phyloP scores from a whole-genome alignment of 2,888 invertebrate genomes.

The Drosophila meridionalis region DNA sequence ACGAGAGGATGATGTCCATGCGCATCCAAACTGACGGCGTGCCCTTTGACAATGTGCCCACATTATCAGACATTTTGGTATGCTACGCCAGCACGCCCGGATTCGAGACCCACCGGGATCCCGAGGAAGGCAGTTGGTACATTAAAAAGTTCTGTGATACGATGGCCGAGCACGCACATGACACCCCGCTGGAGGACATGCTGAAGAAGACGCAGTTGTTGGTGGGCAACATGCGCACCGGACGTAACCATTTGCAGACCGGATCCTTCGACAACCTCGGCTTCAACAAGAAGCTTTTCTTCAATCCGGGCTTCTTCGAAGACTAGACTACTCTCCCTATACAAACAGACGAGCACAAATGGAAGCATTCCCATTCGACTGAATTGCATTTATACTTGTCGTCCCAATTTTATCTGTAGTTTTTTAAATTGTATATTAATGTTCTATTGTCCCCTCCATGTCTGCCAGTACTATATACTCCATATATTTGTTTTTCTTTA shows the following conservation, averaged over 20 bases:
- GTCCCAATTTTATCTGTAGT: constrained; percentile 2
- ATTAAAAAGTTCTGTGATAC: constrained; percentile 89
- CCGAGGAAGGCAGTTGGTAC: constrained; percentile 89
- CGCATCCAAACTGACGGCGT: constrained; percentile 29
- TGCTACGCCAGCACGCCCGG: constrained; percentile 88
- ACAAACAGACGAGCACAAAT: constrained; percentile 21
- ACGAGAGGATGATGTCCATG: constrained; percentile 21
- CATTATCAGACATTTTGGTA: constrained; percentile 88
- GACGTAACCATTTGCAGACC: constrained; percentile 86
- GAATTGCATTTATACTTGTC: constrained; percentile 45
- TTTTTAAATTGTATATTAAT: constrained; percentile 9
- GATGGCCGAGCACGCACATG: constrained; percentile 88
- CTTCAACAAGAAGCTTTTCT: constrained; percentile 88
- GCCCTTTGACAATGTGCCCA: constrained; percentile 56
- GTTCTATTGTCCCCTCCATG: constrained; percentile 21
- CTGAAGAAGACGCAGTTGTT: constrained; percentile 87
- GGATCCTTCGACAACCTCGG: constrained; percentile 88
- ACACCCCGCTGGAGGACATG: constrained; percentile 88
- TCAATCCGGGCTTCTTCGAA: constrained; percentile 87
- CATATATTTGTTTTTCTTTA: constrained; percentile 27
- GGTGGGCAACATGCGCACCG: constrained; percentile 84
- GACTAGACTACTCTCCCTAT: constrained; percentile 2
- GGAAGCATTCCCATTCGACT: constrained; percentile 35
- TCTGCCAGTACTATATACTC: constrained; percentile 42
- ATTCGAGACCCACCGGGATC: constrained; percentile 86